Evolutionary conservation across 1,140 invertebrate species (phyloP), one percentile per base, ranked within the genome.

Genomic region (Rhopalosiphum maidis): DNA sequence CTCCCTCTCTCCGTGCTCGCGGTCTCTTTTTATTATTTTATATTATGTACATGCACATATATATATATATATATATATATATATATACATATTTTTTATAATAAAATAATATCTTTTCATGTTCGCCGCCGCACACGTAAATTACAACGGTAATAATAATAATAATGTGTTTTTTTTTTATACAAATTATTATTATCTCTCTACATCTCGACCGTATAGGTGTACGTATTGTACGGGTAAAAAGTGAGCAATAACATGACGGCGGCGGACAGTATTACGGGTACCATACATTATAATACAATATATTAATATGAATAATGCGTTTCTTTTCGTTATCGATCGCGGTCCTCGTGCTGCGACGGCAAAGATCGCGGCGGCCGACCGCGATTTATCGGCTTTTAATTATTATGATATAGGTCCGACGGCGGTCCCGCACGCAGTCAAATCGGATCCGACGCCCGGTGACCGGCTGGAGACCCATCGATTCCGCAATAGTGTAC

Each of bases 131-230:
- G 89, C 88, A 41, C 88, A 89, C 88, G 51, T 55, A 35, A 37
- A 89, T 89, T 25, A 89, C 88, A 89, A 89, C 88, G 51, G 48
- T 55, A 55, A 86, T 86, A 86, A 86, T 86, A 85, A 89, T 54
- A 55, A 55, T 55, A 89, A 89, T 23, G 48, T 35, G n/a, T 51
- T 51, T 88, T 88, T 86, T n/a, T 46, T 11, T 46, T 82, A 46
- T 85, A 41, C 37, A 83, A 41, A 41, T 85, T 41, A 41, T 25
- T 85, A 85, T 41, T 85, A 18, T 51, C 86, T 30, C 6, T 25
- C 21, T 41, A 22, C 22, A 85, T 87, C 85, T 30, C 82, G 35
- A 21, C 18, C 35, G n/a, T 9, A 18, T 21, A 15, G 8, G 77
- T 82, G n/a, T 37, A 3, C 23, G 35, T 41, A 30, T 23, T n/a